Base-by-base conservation (phyloP, 2,797 vertebrate species). In the Notolabrus celidotus region DNA sequence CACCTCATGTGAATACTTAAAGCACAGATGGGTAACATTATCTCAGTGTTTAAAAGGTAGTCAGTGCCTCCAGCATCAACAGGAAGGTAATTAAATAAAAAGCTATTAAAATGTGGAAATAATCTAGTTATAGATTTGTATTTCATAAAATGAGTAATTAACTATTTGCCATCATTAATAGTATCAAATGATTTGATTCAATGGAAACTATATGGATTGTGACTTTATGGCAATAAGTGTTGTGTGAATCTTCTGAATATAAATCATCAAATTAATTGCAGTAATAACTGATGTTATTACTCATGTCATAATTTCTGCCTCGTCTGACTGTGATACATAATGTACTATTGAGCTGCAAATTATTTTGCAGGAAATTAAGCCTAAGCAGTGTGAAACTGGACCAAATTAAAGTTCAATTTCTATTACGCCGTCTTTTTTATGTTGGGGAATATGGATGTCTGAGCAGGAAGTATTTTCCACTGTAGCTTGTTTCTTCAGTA, bases 341-440 rank as follows among this genome's bases (percentile, higher is more conserved):
- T 83, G 81, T 75, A 74, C 56, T 36, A 62, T 36, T 6, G 0
- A 55, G 16, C 54, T 29, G 20, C 38, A 42, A 61, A 62, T 61
- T 41, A 47, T 58, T 68, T 68, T 60, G 19, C 62, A 58, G 74
- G 20, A 79, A 81, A 79, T 83, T 43, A 68, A 80, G 36, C 55
- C 36, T 2, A 19, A 12, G 41, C 67, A 43, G 54, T 61, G 25
- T 68, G 72, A 75, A 72, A 69, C 52, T 69, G 63, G 54, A 79
- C 54, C 29, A 62, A 77, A 64, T 81, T 65, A 77, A 52, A 79
- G 54, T 63, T 52, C 33, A 15, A 29, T 7, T 59, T 76, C 72
- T 41, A 65, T 64, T 45, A 49, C 52, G 19, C 46, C 4, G 17
- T 10, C 19, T 5, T 38, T 67, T 78, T 71, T 39, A 59, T 67